Conservation (phyloP, 2,113 vertebrate genomes). For the Hyla sarda region DNA sequence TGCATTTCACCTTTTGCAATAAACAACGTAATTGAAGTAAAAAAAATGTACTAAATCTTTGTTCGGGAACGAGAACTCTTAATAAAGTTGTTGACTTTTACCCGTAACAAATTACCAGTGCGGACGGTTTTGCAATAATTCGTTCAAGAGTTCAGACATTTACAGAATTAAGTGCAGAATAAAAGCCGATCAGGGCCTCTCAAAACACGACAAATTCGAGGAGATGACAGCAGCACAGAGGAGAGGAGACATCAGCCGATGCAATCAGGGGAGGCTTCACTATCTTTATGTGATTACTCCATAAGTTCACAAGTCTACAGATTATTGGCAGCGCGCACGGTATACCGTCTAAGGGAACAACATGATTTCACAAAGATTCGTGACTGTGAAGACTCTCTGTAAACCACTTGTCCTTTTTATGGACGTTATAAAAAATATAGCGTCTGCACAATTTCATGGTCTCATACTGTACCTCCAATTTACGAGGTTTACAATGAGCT, state of each 20-base stretch:
- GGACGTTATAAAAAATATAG: background rate
- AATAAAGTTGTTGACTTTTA: background rate
- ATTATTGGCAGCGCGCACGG: background rate
- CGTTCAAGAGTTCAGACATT: conserved; percentile 6
- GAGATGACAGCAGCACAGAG: conserved; percentile 35
- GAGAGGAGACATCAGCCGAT: background rate
- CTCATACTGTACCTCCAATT: too few relatives aligned
- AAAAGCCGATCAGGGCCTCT: conserved; percentile 34
- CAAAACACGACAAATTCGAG: conserved; percentile 30
- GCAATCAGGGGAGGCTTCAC: background rate
- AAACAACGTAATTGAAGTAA: background rate
- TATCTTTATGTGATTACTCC: conserved; percentile 33
- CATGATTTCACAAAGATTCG: background rate
- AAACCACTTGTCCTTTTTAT: background rate
- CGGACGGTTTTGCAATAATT: background rate
- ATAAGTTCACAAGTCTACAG: conserved; percentile 13
- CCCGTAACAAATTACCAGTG: conserved; percentile 5
- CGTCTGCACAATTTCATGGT: background rate
- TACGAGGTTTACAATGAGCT: too few relatives aligned
- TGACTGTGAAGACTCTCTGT: background rate
- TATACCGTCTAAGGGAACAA: background rate
- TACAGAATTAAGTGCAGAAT: conserved; percentile 31
- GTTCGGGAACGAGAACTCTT: background rate
- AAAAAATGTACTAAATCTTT: background rate
- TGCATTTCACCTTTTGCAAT: background rate